Evolutionary conservation across 2,888 invertebrate species (phyloP), one percentile per base, ranked within the genome.

Genomic region (Caprella mutica): DNA sequence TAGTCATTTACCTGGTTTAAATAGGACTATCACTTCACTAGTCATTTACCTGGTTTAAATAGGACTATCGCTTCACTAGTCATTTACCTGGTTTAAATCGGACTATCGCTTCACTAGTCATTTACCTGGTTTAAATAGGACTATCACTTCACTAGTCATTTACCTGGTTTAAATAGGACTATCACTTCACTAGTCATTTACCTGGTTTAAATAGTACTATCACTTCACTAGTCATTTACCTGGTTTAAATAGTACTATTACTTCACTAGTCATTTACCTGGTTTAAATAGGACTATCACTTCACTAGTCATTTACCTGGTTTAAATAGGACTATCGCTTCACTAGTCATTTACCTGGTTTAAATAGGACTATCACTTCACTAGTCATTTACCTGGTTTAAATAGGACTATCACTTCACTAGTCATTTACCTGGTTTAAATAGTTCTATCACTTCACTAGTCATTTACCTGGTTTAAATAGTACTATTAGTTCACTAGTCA

Each of bases 41-140:
- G n/a, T n/a, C 30, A 65, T 69, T 72, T 74, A 86, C 88, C 87
- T 73, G 84, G 79, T 72, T 86, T 85, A 72, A 88, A 90, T 5
- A 90, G 76, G 5, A 86, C 80, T 9, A 86, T 76, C 0, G 86
- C 84, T 70, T 88, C n/a, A n/a, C n/a, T n/a, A n/a, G n/a, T n/a
- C 30, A 65, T 69, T 72, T 74, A 86, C 88, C 87, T 73, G 84
- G 79, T 72, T 86, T 85, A 72, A 88, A 90, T 5, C 90, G 76
- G 5, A 86, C 80, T 9, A 86, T 76, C 0, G 86, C 84, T 70
- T 88, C n/a, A n/a, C n/a, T n/a, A n/a, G n/a, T n/a, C 30, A 65
- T 69, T 72, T 74, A 86, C 88, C 87, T 73, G 84, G 79, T 72
- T 86, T 85, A 72, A 88, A 90, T 5, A 90, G 76, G 5, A 86